These are phyloP conservation scores for Pseudococcus viburni DNA, from an alignment of 2,888 invertebrate genomes.

Conservation along the genomic window DNA sequence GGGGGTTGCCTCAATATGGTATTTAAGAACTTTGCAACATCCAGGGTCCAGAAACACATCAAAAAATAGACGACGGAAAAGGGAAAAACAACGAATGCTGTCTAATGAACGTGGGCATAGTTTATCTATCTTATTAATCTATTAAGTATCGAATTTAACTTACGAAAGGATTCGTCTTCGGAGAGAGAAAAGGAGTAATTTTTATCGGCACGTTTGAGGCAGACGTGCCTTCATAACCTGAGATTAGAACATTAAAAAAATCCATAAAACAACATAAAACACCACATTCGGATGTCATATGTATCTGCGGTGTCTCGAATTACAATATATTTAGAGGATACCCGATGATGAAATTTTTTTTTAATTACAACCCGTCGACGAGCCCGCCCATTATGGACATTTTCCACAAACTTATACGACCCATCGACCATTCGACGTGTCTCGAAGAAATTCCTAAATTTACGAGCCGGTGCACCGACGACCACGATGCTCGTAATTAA, in stretches of 20 bases:
- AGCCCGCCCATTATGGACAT: conserved; percentile 43
- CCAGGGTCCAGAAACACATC: neutral
- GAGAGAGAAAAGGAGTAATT: neutral
- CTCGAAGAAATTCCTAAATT: conserved; percentile 42
- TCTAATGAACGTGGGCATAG: neutral
- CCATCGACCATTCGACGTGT: neutral
- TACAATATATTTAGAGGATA: conserved; percentile 11
- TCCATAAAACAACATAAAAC: conserved; percentile 33
- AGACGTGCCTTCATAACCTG: no score
- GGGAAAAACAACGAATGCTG: neutral
- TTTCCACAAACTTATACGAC: neutral
- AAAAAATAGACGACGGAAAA: neutral
- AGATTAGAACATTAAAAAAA: conserved; percentile 24
- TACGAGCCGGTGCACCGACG: neutral
- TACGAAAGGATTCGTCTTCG: neutral
- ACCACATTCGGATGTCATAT: conserved; percentile 28
- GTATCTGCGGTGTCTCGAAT: conserved; percentile 10
- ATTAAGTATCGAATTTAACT: conserved; percentile 25
- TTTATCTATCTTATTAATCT: conserved; percentile 33
- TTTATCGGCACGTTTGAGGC: conserved; percentile 2
- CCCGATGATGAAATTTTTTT: conserved; percentile 12
- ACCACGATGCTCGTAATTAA: conserved; percentile 42
- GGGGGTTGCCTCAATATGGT: conserved; percentile 33
- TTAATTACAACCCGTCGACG: conserved; percentile 30
- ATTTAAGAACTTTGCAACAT: neutral